A percentile compares a stretch with the other conserved stretches of the same genome.
Conservation (phyloP, 2,888 invertebrate species). For the Archips crataeganus region DNA sequence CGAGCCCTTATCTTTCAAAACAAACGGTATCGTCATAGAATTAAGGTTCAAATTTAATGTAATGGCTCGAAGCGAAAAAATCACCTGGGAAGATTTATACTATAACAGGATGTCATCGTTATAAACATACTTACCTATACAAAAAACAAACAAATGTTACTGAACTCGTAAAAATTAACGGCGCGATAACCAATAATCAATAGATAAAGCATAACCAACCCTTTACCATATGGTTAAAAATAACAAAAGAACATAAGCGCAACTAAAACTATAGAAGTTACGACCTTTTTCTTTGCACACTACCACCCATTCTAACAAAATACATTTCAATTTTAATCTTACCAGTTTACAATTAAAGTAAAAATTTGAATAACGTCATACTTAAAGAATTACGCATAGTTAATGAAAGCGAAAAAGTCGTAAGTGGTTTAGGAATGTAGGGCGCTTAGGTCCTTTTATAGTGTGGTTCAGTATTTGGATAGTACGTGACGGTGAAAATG, state of each 20-base stretch:
- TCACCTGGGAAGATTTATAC: too few species aligned
- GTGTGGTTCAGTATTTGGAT: neutral
- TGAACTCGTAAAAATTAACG: slow-evolving; percentile 33
- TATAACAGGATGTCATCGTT: slow-evolving; percentile 25
- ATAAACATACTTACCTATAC: neutral
- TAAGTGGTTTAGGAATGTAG: neutral
- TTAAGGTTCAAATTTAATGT: too few species aligned
- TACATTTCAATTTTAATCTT: neutral
- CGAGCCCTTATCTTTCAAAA: too few species aligned
- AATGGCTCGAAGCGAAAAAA: too few species aligned
- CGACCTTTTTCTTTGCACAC: neutral
- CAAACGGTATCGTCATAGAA: too few species aligned
- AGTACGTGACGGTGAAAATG: slow-evolving; percentile 29
- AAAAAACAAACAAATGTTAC: slow-evolving; percentile 2
- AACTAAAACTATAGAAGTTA: neutral
- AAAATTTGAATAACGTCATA: neutral
- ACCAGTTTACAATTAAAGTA: neutral
- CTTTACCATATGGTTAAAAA: slow-evolving; percentile 32
- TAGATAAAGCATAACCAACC: slow-evolving; percentile 38
- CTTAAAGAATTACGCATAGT: neutral
- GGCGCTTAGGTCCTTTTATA: slow-evolving; percentile 9
- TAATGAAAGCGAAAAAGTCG: neutral
- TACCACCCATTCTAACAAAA: neutral
- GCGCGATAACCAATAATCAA: slow-evolving; percentile 37
- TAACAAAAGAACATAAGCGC: neutral